Evolutionary conservation across 2,797 vertebrate genomes (phyloP).

Genomic region (Setipinna tenuifilis): DNA sequence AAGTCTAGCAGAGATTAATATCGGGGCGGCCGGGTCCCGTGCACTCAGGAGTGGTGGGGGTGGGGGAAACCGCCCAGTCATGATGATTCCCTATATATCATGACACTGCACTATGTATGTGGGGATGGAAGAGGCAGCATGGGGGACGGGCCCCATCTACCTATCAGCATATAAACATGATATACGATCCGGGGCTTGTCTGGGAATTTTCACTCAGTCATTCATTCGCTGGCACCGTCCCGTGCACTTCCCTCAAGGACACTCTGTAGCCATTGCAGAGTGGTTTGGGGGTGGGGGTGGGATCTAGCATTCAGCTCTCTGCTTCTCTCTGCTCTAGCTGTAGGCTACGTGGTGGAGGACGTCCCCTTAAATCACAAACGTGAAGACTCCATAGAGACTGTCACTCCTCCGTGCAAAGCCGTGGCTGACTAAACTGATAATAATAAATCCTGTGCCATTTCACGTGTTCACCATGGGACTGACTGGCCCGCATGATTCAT

Average conservation of each 20-base stretch:
- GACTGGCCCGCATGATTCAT: background rate
- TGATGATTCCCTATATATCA: constrained; percentile 39
- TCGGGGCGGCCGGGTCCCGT: background rate
- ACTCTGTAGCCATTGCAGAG: background rate
- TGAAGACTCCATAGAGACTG: constrained; percentile 21
- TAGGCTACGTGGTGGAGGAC: background rate
- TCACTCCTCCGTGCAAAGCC: background rate
- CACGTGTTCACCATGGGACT: background rate
- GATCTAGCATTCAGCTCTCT: too few species aligned
- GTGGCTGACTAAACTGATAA: constrained; percentile 2
- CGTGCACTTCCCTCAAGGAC: constrained; percentile 6
- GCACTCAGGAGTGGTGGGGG: too few species aligned
- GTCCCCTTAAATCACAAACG: constrained; percentile 7
- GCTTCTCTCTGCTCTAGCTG: too few species aligned
- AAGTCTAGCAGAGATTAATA: constrained; percentile 45
- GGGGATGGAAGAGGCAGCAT: background rate
- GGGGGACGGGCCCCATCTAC: constrained; percentile 10
- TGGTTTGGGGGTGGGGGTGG: too few species aligned
- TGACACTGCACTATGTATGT: constrained; percentile 28
- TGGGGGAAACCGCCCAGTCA: constrained; percentile 29
- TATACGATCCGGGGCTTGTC: constrained; percentile 5
- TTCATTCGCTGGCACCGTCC: background rate
- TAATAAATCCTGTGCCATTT: background rate
- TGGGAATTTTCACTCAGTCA: constrained; percentile 6
- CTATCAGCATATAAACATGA: constrained; percentile 19